These are phyloP conservation scores for Erinaceus europaeus DNA, from an alignment of 2,113 vertebrate species.

Conservation along the genomic window DNA sequence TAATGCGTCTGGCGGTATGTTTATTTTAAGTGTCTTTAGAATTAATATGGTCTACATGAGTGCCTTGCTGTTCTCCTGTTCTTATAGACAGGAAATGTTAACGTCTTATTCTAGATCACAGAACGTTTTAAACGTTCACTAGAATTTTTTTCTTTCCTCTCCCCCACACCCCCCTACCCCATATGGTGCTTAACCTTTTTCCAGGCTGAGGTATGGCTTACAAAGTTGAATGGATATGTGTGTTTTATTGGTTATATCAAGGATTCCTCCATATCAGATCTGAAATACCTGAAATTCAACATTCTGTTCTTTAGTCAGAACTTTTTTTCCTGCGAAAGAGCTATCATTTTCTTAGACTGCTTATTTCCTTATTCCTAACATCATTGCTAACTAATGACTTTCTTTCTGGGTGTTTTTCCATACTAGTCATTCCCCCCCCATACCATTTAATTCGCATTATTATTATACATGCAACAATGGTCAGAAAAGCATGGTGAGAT, in stretches of 20 bases:
- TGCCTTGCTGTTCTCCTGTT: not conserved
- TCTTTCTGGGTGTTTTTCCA: slow-evolving; percentile 27
- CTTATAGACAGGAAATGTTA: not conserved
- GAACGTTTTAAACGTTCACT: not conserved
- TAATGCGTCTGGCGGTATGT: slow-evolving; percentile 97
- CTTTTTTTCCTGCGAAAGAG: slow-evolving; percentile 41
- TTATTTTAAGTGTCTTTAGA: slow-evolving; percentile 23
- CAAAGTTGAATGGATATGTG: not conserved
- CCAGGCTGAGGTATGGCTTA: not conserved
- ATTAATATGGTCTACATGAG: not conserved
- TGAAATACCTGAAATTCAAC: slow-evolving; percentile 12
- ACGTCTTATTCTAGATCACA: not conserved
- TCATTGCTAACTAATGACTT: slow-evolving; percentile 38
- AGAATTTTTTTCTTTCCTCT: not conserved
- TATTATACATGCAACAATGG: not conserved
- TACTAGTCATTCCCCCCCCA: not conserved
- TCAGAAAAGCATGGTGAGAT: slow-evolving; percentile 4
- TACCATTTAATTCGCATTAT: not conserved
- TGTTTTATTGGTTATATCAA: not conserved
- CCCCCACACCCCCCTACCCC: not conserved
- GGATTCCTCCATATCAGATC: not conserved
- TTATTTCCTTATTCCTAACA: not conserved
- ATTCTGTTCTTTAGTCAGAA: not conserved
- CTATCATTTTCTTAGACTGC: not conserved
- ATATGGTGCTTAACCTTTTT: not conserved